Percentiles rank a stretch among this genome's conserved stretches.
phyloP scores from a whole-genome alignment of 2,888 invertebrate genomes.

The Mylabris sibirica region DNA sequence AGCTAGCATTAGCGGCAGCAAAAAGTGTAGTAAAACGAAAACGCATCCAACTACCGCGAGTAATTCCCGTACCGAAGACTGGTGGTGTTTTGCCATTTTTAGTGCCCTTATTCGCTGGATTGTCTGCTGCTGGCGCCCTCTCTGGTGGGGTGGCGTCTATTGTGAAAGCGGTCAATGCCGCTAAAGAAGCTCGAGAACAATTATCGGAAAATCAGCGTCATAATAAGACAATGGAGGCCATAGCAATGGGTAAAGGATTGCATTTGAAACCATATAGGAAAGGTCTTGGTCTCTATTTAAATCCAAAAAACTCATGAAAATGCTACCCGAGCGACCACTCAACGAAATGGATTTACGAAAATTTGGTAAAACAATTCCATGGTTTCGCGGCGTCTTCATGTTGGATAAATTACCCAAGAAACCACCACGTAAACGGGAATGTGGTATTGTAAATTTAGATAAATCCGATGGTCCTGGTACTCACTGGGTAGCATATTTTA shows the following conservation, averaged over 20 bases:
- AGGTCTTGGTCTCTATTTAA: slow-evolving; percentile 38
- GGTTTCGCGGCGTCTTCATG: slow-evolving; percentile 54
- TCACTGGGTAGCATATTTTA: slow-evolving; percentile 32
- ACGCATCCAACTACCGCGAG: slow-evolving; percentile 30
- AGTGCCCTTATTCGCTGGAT: slow-evolving; percentile 53
- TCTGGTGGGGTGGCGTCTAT: slow-evolving; percentile 54
- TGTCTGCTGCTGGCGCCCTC: slow-evolving; percentile 52
- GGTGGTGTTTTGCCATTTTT: slow-evolving; percentile 50
- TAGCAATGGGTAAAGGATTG: slow-evolving; percentile 51
- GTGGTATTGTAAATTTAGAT: slow-evolving; percentile 48
- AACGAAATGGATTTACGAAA: slow-evolving; percentile 47
- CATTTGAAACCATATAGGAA: slow-evolving; percentile 47
- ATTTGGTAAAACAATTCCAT: slow-evolving; percentile 42
- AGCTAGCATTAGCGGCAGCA: slow-evolving; percentile 35
- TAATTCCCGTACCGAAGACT: slow-evolving; percentile 51
- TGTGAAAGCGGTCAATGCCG: slow-evolving; percentile 52
- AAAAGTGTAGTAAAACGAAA: slow-evolving; percentile 24
- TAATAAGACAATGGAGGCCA: slow-evolving; percentile 55
- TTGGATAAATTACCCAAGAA: slow-evolving; percentile 53
- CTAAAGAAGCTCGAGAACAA: slow-evolving; percentile 49
- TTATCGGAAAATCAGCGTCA: slow-evolving; percentile 51
- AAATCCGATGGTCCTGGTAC: slow-evolving; percentile 22
- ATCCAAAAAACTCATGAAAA: slow-evolving; percentile 38
- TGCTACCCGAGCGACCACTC: slow-evolving; percentile 46
- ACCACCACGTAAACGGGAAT: slow-evolving; percentile 39